Conservation (phyloP, 2,797 vertebrate species). For the Sciurus carolinensis region DNA sequence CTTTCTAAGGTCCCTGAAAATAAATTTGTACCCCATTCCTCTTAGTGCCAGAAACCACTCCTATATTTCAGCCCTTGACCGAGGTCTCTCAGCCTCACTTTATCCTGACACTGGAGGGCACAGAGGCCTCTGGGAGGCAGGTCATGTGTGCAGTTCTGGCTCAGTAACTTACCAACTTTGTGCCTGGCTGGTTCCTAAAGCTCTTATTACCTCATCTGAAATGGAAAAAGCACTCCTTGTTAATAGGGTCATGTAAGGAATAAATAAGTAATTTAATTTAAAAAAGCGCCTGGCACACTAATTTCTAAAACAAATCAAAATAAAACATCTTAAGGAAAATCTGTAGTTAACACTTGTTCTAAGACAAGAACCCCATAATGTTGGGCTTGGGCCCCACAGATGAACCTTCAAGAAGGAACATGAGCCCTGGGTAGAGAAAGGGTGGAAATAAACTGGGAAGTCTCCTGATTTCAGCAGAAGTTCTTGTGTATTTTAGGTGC, state of each 20-base stretch:
- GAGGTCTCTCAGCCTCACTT: background rate
- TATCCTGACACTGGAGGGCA: background rate
- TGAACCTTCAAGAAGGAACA: background rate
- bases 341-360: background rate
- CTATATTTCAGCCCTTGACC: background rate
- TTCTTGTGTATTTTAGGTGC: constrained; percentile 1
- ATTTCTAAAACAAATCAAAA: background rate
- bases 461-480: constrained; percentile 39
- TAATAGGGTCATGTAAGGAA: constrained; percentile 5
- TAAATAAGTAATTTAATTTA: constrained; percentile 8
- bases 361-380: background rate
- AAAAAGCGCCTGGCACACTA: background rate
- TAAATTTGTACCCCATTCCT: background rate
- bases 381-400: background rate
- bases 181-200: background rate
- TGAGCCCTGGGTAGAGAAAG: background rate
- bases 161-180: background rate
- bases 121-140: background rate
- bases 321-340: background rate
- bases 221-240: constrained; percentile 22
- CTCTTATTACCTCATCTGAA: background rate
- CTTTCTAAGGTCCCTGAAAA: constrained; percentile 48
- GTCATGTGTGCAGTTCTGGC: background rate
- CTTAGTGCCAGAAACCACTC: background rate
- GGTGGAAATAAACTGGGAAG: background rate